Evolutionary conservation across 2,888 invertebrate species (phyloP).

Genomic region (Iphiclides podalirius): DNA sequence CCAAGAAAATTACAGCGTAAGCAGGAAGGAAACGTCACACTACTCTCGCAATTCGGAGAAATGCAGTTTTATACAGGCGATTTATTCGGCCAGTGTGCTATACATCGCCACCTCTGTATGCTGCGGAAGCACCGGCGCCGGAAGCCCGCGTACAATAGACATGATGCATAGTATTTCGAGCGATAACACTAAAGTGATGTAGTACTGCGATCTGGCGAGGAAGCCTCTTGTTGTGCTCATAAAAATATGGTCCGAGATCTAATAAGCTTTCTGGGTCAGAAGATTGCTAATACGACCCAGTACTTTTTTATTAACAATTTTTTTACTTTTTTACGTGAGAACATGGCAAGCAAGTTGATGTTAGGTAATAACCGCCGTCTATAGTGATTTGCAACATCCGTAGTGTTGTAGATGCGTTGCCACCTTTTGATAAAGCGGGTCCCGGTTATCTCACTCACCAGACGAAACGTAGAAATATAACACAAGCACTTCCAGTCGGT

Average conservation of each 20-base stretch:
- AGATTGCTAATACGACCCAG: no score
- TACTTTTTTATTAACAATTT: no score
- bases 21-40: constrained; percentile 24
- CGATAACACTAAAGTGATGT: constrained; percentile 68
- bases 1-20: constrained; percentile 10
- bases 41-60: constrained; percentile 25
- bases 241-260: constrained; percentile 1
- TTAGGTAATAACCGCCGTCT: no score
- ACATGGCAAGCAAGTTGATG: no score
- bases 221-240: constrained; percentile 9
- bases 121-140: constrained; percentile 39
- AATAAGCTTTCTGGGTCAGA: background rate
- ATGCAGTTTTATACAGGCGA: constrained; percentile 27
- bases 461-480: no score
- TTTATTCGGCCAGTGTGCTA: constrained; percentile 24
- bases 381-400: no score
- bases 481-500: no score
- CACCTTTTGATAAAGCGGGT: no score
- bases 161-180: constrained; percentile 62
- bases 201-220: constrained; percentile 23
- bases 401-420: no score
- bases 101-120: constrained; percentile 19
- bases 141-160: constrained; percentile 58
- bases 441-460: no score
- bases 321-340: no score